Conservation (phyloP, 2,113 vertebrate species). For the Mobula birostris region DNA sequence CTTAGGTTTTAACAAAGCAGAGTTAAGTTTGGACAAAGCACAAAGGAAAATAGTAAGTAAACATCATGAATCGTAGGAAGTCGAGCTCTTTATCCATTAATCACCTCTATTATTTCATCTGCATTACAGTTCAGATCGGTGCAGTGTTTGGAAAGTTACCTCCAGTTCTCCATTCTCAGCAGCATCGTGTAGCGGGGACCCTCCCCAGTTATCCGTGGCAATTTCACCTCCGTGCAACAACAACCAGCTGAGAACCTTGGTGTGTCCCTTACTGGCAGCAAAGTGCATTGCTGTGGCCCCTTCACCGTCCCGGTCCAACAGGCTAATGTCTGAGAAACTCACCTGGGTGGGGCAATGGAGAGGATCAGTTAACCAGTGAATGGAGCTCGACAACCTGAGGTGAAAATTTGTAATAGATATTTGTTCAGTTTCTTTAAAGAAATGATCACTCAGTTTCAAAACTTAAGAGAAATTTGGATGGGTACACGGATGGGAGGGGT, state of each 20-base stretch:
- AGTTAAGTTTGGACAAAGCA: not conserved
- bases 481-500: too few species aligned
- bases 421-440: too few species aligned
- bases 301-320: conserved; percentile 72
- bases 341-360: conserved; percentile 54
- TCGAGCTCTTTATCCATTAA: not conserved
- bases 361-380: not conserved
- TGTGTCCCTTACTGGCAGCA: conserved; percentile 82
- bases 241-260: conserved; percentile 95
- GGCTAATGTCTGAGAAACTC: conserved; percentile 78
- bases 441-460: too few species aligned
- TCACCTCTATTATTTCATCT: too few species aligned
- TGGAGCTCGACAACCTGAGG: not conserved
- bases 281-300: conserved; percentile 96
- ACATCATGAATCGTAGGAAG: not conserved
- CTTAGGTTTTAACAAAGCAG: not conserved
- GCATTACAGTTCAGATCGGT: not conserved
- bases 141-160: conserved; percentile 51
- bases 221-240: conserved; percentile 90
- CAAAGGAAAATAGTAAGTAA: not conserved
- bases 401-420: not conserved
- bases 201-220: conserved; percentile 75
- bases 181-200: conserved; percentile 84
- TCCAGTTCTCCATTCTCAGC: conserved; percentile 93
- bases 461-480: too few species aligned